Evolutionary conservation across 2,113 vertebrate species (phyloP).

Genomic region (Melanotaenia duboulayi): DNA sequence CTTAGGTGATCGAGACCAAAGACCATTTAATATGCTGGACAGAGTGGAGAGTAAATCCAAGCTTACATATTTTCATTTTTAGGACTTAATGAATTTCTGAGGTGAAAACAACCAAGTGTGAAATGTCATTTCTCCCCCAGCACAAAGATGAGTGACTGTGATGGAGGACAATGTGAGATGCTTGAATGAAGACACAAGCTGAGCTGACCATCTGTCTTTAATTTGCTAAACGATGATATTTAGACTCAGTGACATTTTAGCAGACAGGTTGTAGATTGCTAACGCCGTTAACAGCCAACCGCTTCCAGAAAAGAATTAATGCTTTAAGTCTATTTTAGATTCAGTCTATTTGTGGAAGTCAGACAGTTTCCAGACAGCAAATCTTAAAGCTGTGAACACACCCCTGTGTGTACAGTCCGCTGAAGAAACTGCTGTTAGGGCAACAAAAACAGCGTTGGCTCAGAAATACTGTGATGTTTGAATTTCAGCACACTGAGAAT

Average conservation of each 20-base stretch:
- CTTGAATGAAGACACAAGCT: slow-evolving; percentile 18
- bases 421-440: no score
- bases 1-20: slow-evolving; percentile 29
- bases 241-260: slow-evolving; percentile 10
- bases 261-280: background rate
- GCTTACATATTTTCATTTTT: slow-evolving; percentile 27
- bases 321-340: background rate
- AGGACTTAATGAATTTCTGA: slow-evolving; percentile 19
- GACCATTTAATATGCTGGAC: no score
- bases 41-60: slow-evolving; percentile 9
- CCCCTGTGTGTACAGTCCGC: no score
- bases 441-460: no score
- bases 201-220: slow-evolving; percentile 31
- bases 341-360: background rate
- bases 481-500: no score
- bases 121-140: slow-evolving; percentile 36
- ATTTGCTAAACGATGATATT: slow-evolving; percentile 6
- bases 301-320: background rate
- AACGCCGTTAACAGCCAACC: background rate
- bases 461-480: no score
- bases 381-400: slow-evolving; percentile 7
- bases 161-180: slow-evolving; percentile 14
- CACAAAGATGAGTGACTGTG: slow-evolving; percentile 24
- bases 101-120: slow-evolving; percentile 35
- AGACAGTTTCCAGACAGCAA: background rate